phyloP scores from a whole-genome alignment of 2,797 vertebrate species.

The Lophotriccus pileatus region DNA sequence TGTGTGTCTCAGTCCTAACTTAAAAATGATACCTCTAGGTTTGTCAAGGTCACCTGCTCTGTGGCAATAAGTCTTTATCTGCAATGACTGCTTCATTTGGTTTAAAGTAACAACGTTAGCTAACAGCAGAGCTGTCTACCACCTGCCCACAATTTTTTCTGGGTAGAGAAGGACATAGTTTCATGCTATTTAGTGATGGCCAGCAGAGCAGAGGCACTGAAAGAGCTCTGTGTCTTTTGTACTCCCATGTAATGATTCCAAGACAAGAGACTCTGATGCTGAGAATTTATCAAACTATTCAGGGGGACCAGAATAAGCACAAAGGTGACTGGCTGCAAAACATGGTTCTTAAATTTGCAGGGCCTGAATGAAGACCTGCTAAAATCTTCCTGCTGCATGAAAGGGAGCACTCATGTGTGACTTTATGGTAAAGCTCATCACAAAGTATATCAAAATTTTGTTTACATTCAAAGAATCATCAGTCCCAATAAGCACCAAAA shows the following conservation, averaged over 20 bases:
- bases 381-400: background rate
- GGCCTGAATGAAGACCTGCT: background rate
- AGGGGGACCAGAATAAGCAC: background rate
- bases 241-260: background rate
- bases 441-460: background rate
- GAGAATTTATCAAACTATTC: background rate
- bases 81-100: background rate
- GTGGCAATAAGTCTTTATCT: background rate
- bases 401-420: background rate
- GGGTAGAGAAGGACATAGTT: background rate
- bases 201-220: background rate
- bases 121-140: background rate
- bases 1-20: background rate
- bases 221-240: background rate
- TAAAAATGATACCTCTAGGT: background rate
- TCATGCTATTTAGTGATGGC: background rate
- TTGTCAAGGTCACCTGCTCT: background rate
- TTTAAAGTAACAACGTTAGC: background rate
- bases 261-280: background rate
- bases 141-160: background rate
- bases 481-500: background rate
- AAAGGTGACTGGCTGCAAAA: background rate
- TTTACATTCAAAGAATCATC: background rate
- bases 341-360: background rate
- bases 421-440: rapidly evolving